These are phyloP conservation scores for Perca fluviatilis DNA, from an alignment of 2,113 vertebrate species.

Conservation along the genomic window DNA sequence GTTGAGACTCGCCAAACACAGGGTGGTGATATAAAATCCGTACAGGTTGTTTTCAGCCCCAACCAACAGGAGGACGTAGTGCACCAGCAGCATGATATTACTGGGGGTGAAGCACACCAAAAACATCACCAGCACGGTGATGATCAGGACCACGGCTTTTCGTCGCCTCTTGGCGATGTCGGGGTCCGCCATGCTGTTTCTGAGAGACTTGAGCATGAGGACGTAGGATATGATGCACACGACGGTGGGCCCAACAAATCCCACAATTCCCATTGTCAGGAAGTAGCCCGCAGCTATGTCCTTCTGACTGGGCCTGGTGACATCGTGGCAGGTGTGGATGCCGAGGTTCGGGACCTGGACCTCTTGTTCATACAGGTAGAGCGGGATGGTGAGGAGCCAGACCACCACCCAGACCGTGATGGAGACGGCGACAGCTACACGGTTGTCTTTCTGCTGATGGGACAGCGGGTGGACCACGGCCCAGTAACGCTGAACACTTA, in stretches of 20 bases:
- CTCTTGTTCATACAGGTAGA: slow-evolving; percentile 90
- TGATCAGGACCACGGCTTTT: slow-evolving; percentile 89
- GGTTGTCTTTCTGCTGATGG: slow-evolving; percentile 79
- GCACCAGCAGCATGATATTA: slow-evolving; percentile 92
- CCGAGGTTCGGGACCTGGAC: slow-evolving; percentile 71
- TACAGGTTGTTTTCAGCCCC: slow-evolving; percentile 82
- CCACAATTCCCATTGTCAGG: slow-evolving; percentile 87
- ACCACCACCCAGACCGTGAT: slow-evolving; percentile 88
- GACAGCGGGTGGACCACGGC: slow-evolving; percentile 90
- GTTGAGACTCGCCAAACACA: slow-evolving; percentile 93
- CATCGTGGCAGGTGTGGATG: slow-evolving; percentile 93
- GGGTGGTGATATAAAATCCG: slow-evolving; percentile 84
- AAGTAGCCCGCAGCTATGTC: slow-evolving; percentile 89
- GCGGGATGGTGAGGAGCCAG: slow-evolving; percentile 86
- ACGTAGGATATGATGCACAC: slow-evolving; percentile 88
- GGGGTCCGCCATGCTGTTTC: slow-evolving; percentile 81
- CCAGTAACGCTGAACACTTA: slow-evolving; percentile 95
- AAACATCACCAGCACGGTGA: slow-evolving; percentile 90
- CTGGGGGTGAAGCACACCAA: slow-evolving; percentile 94
- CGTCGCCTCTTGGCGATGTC: slow-evolving; percentile 84
- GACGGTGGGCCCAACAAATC: slow-evolving; percentile 85
- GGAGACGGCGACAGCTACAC: slow-evolving; percentile 83
- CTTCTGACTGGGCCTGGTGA: slow-evolving; percentile 77
- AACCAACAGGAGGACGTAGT: slow-evolving; percentile 86
- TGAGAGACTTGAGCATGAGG: slow-evolving; percentile 89